Evolutionary conservation across 2,797 vertebrate species (phyloP), one percentile per base, ranked within the genome.

Genomic region (Nyctibius grandis): DNA sequence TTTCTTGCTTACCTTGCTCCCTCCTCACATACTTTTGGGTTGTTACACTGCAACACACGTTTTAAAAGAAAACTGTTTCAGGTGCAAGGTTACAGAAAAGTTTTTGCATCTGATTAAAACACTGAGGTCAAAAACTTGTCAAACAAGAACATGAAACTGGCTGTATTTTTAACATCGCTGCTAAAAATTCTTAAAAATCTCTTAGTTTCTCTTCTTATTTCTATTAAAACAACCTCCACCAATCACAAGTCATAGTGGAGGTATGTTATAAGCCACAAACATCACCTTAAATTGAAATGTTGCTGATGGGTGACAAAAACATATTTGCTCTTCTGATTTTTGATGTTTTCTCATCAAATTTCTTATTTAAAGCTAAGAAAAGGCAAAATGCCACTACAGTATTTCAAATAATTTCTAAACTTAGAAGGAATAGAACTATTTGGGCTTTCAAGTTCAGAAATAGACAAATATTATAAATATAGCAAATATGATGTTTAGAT

Each of bases 161-260:
- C 22, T 88, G 76, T 11, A 87, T 82, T 96, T 96, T 96, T 93
- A 96, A 48, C 51, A 86, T n/a, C n/a, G n/a, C n/a, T n/a, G n/a
- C n/a, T n/a, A n/a, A n/a, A n/a, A n/a, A n/a, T n/a, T n/a, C n/a
- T n/a, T n/a, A n/a, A n/a, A n/a, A n/a, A n/a, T n/a, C n/a, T n/a
- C 63, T 92, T 76, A 76, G 60, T 96, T 94, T 93, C 48, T 89
- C 22, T 75, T 91, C 53, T 73, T 90, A 88, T 76, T 89, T 79
- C 50, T 96, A 64, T 80, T 92, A 54, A 79, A 95, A 90, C 42
- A 95, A 61, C 38, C 14, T 64, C 65, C 60, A 86, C 72, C 72
- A 95, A 86, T 92, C 74, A 92, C 44, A 59, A 53, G 17, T 22
- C 36, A 40, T 56, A 90, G 65, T 59, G 23, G 45, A 91, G 18